Conservation (phyloP, 2,797 vertebrate species). For the Fundulus diaphanus region DNA sequence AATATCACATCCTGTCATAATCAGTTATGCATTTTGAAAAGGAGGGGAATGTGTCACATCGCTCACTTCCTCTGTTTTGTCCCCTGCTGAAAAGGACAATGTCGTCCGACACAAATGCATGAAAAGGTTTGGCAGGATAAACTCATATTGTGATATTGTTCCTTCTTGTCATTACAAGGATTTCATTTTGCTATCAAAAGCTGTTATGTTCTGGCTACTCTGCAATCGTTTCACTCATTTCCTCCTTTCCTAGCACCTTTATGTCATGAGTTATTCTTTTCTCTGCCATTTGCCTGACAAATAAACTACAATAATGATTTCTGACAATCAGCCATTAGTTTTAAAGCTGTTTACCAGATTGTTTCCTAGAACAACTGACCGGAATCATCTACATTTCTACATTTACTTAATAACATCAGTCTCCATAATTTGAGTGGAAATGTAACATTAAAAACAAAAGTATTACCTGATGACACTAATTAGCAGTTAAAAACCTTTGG, state of each 20-base stretch:
- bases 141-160: slow-evolving; percentile 44
- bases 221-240: slow-evolving; percentile 28
- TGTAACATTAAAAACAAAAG: no score
- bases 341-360: not conserved
- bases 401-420: not conserved
- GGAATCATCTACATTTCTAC: not conserved
- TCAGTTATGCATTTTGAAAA: slow-evolving; percentile 67
- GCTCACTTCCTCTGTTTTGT: slow-evolving; percentile 39
- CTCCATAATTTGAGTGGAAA: not conserved
- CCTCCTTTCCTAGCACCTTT: slow-evolving; percentile 19
- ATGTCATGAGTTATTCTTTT: slow-evolving; percentile 6
- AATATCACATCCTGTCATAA: slow-evolving; percentile 73
- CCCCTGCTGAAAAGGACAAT: slow-evolving; percentile 16
- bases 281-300: slow-evolving; percentile 13
- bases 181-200: slow-evolving; percentile 23
- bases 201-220: slow-evolving; percentile 22
- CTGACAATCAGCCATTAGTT: slow-evolving; percentile 27
- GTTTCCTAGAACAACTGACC: not conserved
- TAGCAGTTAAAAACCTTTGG: no score
- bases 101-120: slow-evolving; percentile 17
- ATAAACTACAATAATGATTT: slow-evolving; percentile 18
- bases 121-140: slow-evolving; percentile 33
- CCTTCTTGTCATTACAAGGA: slow-evolving; percentile 33
- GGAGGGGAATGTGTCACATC: slow-evolving; percentile 49
- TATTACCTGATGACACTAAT: no score